phyloP scores from a whole-genome alignment of 1,140 invertebrate genomes.

The Drosophila sulfurigaster region DNA sequence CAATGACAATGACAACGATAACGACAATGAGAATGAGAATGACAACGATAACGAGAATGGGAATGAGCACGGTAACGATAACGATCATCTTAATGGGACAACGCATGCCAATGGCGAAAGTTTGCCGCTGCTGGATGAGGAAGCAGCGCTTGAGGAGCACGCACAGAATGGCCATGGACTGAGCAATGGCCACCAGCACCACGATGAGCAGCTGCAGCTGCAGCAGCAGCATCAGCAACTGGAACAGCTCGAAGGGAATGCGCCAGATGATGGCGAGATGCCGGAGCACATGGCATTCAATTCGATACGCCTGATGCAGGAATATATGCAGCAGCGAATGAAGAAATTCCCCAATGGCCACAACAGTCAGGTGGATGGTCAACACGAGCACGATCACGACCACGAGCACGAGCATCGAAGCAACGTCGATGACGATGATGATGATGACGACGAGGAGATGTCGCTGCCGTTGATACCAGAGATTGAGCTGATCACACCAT shows the following conservation, averaged over 20 bases:
- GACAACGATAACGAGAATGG: neutral
- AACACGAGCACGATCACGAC: slow-evolving; percentile 14
- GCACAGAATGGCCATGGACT: slow-evolving; percentile 50
- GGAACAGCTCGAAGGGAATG: neutral
- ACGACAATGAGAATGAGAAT: slow-evolving; percentile 26
- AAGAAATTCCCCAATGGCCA: slow-evolving; percentile 75
- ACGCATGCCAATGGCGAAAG: neutral
- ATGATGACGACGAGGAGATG: slow-evolving; percentile 74
- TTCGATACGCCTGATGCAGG: slow-evolving; percentile 80
- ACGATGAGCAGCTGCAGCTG: slow-evolving; percentile 16
- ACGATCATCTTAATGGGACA: neutral
- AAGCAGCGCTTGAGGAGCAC: neutral
- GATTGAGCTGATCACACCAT: slow-evolving; percentile 78
- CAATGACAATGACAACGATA: slow-evolving; percentile 23
- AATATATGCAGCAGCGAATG: slow-evolving; percentile 81
- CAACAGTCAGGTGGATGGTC: slow-evolving; percentile 19
- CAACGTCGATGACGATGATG: slow-evolving; percentile 14
- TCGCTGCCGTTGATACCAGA: slow-evolving; percentile 78
- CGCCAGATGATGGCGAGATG: slow-evolving; percentile 65
- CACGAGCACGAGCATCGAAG: slow-evolving; percentile 21
- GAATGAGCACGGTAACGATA: too few species aligned
- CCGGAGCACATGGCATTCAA: slow-evolving; percentile 68
- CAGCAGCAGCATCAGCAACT: slow-evolving; percentile 3
- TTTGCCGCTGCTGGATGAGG: neutral
- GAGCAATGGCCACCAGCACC: slow-evolving; percentile 34